Evolutionary conservation across 1,140 invertebrate species (phyloP).

Genomic region (Bombus confusus): DNA sequence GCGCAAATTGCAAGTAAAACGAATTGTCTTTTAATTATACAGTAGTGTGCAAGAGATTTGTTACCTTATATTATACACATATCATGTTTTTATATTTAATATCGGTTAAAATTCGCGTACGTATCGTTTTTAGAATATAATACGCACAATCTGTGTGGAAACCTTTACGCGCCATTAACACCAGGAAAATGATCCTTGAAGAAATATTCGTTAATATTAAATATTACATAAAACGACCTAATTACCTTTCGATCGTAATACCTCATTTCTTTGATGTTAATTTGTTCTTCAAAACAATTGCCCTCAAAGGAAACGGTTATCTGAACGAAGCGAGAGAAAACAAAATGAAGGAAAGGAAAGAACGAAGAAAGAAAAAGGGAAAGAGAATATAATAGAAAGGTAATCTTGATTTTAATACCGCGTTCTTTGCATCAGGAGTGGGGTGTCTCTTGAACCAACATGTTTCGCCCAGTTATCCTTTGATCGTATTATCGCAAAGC

Average conservation of each 20-base stretch:
- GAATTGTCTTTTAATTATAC: no score
- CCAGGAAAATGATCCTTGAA: not conserved
- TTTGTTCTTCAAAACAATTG: not conserved
- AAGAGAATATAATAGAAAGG: not conserved
- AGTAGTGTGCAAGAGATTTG: not conserved
- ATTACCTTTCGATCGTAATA: not conserved
- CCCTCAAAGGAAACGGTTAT: not conserved
- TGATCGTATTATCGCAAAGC: slow-evolving; percentile 63
- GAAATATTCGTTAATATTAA: not conserved
- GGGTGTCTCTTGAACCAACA: slow-evolving; percentile 47
- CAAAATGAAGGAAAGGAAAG: not conserved
- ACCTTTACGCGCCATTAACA: not conserved
- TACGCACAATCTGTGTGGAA: not conserved
- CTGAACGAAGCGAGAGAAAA: not conserved
- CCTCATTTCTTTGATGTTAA: not conserved
- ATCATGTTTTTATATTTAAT: not conserved
- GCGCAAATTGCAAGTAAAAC: no score
- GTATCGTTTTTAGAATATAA: not conserved
- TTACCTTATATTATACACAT: no score
- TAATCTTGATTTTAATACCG: slow-evolving; percentile 35
- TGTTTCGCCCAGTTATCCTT: slow-evolving; percentile 59
- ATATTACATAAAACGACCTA: not conserved
- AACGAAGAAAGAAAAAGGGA: not conserved
- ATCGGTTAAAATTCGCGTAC: not conserved
- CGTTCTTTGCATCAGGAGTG: slow-evolving; percentile 15